Percentiles rank a stretch among this genome's conserved stretches.
These are phyloP conservation scores for Stomorhina lunata DNA, from an alignment of 2,888 invertebrate species.

Conservation along the genomic window DNA sequence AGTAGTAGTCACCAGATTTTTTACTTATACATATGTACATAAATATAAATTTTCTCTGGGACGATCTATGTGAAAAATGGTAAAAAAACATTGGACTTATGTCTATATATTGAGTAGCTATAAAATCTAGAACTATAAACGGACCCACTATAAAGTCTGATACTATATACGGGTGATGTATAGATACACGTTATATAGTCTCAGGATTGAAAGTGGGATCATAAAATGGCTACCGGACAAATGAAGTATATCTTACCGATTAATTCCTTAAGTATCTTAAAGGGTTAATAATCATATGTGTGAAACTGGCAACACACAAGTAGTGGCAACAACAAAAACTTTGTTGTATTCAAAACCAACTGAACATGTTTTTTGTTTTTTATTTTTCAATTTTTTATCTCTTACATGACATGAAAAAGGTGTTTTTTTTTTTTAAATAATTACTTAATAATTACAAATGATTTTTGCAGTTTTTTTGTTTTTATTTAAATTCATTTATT, in stretches of 20 bases:
- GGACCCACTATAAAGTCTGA: too few species aligned
- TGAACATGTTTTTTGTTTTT: slow-evolving; percentile 3
- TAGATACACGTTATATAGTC: too few species aligned
- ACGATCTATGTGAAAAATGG: too few species aligned
- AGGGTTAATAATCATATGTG: slow-evolving; percentile 11
- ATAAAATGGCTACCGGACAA: too few species aligned
- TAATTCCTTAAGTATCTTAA: neutral
- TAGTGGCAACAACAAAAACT: slow-evolving; percentile 3
- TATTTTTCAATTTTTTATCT: neutral
- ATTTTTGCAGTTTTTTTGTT: neutral
- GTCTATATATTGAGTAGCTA: too few species aligned
- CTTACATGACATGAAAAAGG: slow-evolving; percentile 43
- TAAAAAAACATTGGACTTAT: too few species aligned
- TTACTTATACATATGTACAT: too few species aligned
- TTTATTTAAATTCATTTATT: neutral
- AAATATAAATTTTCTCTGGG: too few species aligned
- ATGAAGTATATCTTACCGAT: too few species aligned
- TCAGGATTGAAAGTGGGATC: neutral
- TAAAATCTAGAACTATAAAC: too few species aligned
- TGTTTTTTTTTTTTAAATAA: slow-evolving; percentile 55
- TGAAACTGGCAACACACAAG: neutral
- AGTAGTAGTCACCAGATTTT: too few species aligned
- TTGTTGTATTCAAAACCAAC: slow-evolving; percentile 34
- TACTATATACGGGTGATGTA: too few species aligned
- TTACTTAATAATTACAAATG: slow-evolving; percentile 54